Evolutionary conservation across 2,113 vertebrate genomes (phyloP), one percentile per base, ranked within the genome.

Genomic region (Malurus alboscapulatus): DNA sequence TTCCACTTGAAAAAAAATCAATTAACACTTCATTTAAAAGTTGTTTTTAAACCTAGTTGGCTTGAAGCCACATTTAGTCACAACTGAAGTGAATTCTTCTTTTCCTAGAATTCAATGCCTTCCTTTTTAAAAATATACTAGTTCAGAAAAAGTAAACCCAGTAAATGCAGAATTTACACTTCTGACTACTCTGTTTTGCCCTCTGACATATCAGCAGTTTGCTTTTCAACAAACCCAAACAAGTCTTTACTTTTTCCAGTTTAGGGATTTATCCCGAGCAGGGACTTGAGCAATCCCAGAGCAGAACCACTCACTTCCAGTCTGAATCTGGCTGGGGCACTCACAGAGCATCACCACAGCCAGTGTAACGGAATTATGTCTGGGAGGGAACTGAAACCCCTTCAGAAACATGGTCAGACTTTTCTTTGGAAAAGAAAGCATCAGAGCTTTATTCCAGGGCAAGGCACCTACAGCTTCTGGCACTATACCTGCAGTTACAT

Each of bases 41-140:
- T 71, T 96, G 94, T 94, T 95, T 94, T 96, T 96, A 94, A 96
- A 90, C 14, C 14, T 48, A 32, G 27, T 30, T 90, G 93, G 91
- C 67, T 63, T 61, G 36, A 62, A 44, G 59, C 71, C 87, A 86
- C 50, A 32, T 88, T 83, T 68, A 84, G 72, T 87, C 40, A 12
- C 47, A 87, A 80, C n/a, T 86, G 51, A 87, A 91, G 27, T 5
- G 42, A 74, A 76, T 84, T 91, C 59, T 67, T 91, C 63, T 88
- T 63, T 87, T 87, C 87, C 85, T 88, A 65, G 68, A 95, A 81
- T 86, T 88, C 84, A 83, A 21, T 59, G 59, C 27, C n/a, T 77
- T 90, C 59, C 51, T 80, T 91, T 87, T 79, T 59, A 45, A 45
- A 89, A 91, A 82, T 18, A 69, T 3, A 44, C 58, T 32, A 26